Percentiles rank a stretch among this genome's conserved stretches.
Evolutionary conservation across 2,888 invertebrate species (phyloP).

Genomic region (Auanema sp.): DNA sequence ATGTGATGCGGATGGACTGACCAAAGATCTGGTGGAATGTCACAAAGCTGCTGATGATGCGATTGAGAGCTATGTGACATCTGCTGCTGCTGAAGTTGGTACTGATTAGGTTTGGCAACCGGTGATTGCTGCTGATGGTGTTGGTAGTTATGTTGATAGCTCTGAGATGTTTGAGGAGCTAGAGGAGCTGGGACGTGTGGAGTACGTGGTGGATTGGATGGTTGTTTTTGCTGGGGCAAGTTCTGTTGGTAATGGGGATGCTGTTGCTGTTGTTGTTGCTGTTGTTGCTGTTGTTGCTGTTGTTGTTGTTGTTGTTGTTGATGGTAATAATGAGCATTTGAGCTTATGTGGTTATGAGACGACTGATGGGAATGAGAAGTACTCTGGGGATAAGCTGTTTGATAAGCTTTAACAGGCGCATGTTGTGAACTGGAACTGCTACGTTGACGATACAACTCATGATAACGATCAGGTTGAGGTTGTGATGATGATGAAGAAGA

Average conservation of each 20-base stretch:
- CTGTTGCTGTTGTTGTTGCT: constrained; percentile 22
- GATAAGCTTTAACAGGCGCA: constrained; percentile 34
- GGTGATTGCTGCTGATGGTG: constrained; percentile 7
- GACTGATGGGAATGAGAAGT: too few relatives aligned
- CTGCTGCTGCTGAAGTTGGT: constrained; percentile 12
- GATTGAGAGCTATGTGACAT: constrained; percentile 20
- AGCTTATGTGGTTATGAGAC: too few relatives aligned
- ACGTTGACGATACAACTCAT: too few relatives aligned
- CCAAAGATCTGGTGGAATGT: constrained; percentile 52
- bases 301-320: neutral
- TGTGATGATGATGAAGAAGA: too few relatives aligned
- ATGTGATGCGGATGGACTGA: constrained; percentile 9
- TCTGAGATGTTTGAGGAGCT: constrained; percentile 1
- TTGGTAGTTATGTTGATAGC: constrained; percentile 23
- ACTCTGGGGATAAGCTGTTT: constrained; percentile 25
- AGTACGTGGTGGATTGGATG: constrained; percentile 10
- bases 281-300: constrained; percentile 8
- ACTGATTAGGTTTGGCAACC: too few relatives aligned
- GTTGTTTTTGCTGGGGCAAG: constrained; percentile 16
- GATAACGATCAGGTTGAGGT: too few relatives aligned
- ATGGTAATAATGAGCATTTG: too few relatives aligned
- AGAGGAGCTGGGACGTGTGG: constrained; percentile 2
- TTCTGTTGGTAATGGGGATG: constrained; percentile 16
- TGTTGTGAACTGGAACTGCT: too few relatives aligned
- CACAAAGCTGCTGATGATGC: constrained; percentile 33